Base-by-base conservation (phyloP, 2,113 vertebrate genomes). In the Cyprichromis sp. region DNA sequence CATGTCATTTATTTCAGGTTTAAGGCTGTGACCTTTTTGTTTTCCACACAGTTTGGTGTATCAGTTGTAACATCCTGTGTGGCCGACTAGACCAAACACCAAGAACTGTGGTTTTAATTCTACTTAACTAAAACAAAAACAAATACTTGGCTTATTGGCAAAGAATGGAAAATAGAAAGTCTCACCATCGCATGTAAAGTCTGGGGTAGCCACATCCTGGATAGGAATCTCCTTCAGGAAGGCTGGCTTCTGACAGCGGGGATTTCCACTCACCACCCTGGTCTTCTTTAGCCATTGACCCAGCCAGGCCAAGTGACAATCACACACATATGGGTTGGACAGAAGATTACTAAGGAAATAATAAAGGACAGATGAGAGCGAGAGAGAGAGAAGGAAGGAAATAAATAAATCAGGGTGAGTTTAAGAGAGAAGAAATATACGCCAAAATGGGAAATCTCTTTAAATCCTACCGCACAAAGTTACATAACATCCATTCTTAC, bases 201-300 rank as follows among this genome's bases (percentile, higher is more conserved):
- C 99, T 13, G 99, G 98, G 16, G 95, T 91, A 47, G 99, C 98
- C 76, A 99, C 98, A 3, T 99, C 99, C 96, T 99, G 99, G 93
- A 99, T 98, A 80, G 99, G 99, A 90, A 99, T 99, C 96, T 99
- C 99, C 94, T 98, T 99, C 61, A 99, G 96, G 96, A 99, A 99
- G 93, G 97, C 97, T 0, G 99, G 99, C 54, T 97, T 98, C 95
- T 99, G 98, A 94, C 99, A 99, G 83, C 99, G 97, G 80, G 99
- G 99, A 95, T 99, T 99, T 91, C 99, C 99, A 17, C 98, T 99
- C 82, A 99, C 99, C 76, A 99, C 96, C 45, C 98, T 95, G 68
- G 98, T 97, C 95, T 98, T 99, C 94, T 98, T 97, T 86, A 99
- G 91, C 99, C 99, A 99, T 88, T 97, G 97, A 84, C 98, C 99